phyloP scores from a whole-genome alignment of 2,797 vertebrate genomes.

The Coccyzus lansbergi region DNA sequence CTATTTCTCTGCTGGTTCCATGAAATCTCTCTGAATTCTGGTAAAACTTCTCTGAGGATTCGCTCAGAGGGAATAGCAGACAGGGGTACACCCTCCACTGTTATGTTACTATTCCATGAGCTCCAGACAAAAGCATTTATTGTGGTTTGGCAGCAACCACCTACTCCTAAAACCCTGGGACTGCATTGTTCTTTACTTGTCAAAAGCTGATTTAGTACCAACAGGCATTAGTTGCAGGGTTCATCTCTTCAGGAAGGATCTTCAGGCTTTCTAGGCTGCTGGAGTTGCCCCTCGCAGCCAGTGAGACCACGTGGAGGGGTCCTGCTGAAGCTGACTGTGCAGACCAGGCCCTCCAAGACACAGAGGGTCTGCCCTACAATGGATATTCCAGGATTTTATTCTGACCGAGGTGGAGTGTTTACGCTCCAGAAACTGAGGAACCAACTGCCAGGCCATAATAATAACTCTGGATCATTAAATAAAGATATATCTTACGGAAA shows the following conservation, averaged over 20 bases:
- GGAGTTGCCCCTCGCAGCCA: background rate
- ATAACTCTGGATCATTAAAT: constrained; percentile 30
- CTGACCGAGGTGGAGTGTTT: constrained; percentile 5
- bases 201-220: constrained; percentile 47
- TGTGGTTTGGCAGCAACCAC: constrained; percentile 63
- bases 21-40: constrained; percentile 35
- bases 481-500: constrained; percentile 24
- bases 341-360: background rate
- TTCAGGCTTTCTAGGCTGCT: background rate
- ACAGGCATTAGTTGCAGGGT: constrained; percentile 1
- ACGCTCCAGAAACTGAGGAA: constrained; percentile 20
- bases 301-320: background rate
- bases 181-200: constrained; percentile 50
- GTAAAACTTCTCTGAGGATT: constrained; percentile 53
- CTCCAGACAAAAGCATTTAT: constrained; percentile 67
- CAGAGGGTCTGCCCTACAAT: background rate
- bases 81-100: constrained; percentile 60
- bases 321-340: background rate
- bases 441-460: constrained; percentile 6
- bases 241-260: constrained; percentile 1
- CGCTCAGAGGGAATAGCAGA: constrained; percentile 49
- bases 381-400: background rate
- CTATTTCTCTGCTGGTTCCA: constrained; percentile 37
- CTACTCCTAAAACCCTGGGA: constrained; percentile 44
- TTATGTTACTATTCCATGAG: constrained; percentile 63